Base-by-base conservation (phyloP, 1,140 invertebrate species). In the Drosophila fuyamai region DNA sequence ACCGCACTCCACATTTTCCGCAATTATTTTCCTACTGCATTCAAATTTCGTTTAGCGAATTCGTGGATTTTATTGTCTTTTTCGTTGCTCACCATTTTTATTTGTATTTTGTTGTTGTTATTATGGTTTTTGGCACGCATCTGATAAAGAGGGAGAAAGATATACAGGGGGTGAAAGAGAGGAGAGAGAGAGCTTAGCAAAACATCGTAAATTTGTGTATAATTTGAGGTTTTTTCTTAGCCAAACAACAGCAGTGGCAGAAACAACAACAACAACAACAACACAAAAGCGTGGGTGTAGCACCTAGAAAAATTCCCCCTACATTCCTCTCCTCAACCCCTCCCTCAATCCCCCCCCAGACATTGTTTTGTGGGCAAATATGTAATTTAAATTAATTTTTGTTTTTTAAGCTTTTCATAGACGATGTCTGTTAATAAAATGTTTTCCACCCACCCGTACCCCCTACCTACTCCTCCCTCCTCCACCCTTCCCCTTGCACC, bases 301-400 rank as follows among this genome's bases (percentile, higher is more conserved):
- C 23, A 57, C 44, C 50, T 47, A 74, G 44, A 27, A 29, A 53
- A 18, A 53, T 51, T 14, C 29, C 29, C 6, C 8, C 14, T 16
- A 40, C 35, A 10, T 51, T 7, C 12, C n/a, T 4, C 14, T 18
- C 1, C 29, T 2, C 2, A 14, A n/a, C n/a, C n/a, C 5, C 36
- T 6, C 9, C 1, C 40, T n/a, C 40, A 14, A 14, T 29, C 27
- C n/a, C 16, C n/a, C 16, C 35, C 12, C 40, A n/a, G 54, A 47
- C 63, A 77, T 78, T 78, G 75, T 71, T 71, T 77, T 77, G 73
- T 60, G 57, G 63, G 75, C 50, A 78, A 78, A 78, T 78, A 77
- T 77, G 75, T 78, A 77, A 77, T 78, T 78, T 78, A 78, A 78
- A 78, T 78, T 78, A 78, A 78, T 78, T 77, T 77, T 78, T 77